Evolutionary conservation across 2,888 invertebrate species (phyloP).

Genomic region (Eupithecia subumbrata): DNA sequence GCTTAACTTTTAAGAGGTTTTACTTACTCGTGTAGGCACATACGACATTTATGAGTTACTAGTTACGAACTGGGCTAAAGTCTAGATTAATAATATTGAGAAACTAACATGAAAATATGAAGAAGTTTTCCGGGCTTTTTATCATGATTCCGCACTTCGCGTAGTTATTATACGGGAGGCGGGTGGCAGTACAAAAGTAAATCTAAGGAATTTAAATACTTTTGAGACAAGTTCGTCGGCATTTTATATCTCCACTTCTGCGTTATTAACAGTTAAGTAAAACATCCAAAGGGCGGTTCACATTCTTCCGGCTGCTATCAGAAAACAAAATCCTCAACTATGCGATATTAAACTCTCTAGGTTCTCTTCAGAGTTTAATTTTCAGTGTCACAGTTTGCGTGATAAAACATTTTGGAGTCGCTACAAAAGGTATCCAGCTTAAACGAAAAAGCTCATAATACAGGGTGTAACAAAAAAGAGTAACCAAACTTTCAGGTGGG

Average conservation of each 20-base stretch:
- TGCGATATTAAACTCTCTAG: slow-evolving; percentile 52
- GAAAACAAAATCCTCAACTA: slow-evolving; percentile 38
- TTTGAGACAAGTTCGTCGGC: slow-evolving; percentile 62
- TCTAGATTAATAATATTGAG: background rate
- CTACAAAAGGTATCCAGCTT: slow-evolving; percentile 56
- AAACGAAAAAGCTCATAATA: slow-evolving; percentile 83
- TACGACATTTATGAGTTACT: background rate
- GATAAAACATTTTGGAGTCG: slow-evolving; percentile 49
- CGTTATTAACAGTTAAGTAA: slow-evolving; percentile 75
- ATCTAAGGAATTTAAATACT: slow-evolving; percentile 24
- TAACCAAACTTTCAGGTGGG: too few relatives aligned
- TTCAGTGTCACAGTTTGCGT: slow-evolving; percentile 40
- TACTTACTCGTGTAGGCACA: background rate
- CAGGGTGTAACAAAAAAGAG: too few relatives aligned
- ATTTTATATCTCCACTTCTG: slow-evolving; percentile 72
- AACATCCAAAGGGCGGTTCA: slow-evolving; percentile 73
- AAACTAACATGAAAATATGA: background rate
- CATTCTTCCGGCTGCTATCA: slow-evolving; percentile 52
- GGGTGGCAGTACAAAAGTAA: background rate
- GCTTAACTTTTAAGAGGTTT: slow-evolving; percentile 8
- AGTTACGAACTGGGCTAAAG: background rate
- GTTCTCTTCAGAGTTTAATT: slow-evolving; percentile 34
- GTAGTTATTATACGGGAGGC: background rate
- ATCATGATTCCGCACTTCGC: background rate
- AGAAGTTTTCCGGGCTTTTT: background rate